A percentile compares a stretch with the other conserved stretches of the same genome.
Evolutionary conservation across 2,113 vertebrate species (phyloP).

Genomic region (Bubalus kerabau): DNA sequence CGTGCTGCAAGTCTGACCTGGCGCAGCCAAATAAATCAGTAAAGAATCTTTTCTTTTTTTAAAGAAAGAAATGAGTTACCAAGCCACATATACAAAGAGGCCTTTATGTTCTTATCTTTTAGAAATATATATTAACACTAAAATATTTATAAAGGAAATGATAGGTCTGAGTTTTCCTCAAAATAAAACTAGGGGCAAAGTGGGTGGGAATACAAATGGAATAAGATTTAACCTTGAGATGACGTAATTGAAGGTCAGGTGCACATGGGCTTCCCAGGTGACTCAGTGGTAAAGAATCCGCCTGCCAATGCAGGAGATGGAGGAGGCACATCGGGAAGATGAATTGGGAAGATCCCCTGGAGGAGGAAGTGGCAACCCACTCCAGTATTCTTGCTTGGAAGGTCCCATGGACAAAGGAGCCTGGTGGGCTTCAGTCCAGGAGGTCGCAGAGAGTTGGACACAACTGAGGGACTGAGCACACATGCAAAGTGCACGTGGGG

Average conservation of each 20-base stretch:
- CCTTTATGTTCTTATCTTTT: background rate
- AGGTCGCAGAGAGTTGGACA: background rate
- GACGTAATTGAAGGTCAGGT: background rate
- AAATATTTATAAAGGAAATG: background rate
- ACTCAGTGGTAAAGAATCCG: background rate
- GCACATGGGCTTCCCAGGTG: background rate
- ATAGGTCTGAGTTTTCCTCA: background rate
- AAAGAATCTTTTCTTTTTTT: background rate
- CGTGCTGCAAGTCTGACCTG: background rate
- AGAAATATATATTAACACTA: background rate
- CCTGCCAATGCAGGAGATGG: background rate
- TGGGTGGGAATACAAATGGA: background rate
- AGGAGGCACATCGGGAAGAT: background rate
- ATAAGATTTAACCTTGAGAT: background rate
- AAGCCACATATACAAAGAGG: background rate
- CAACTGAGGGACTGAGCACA: background rate
- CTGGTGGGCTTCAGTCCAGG: background rate
- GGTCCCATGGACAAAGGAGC: background rate
- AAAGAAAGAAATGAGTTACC: background rate
- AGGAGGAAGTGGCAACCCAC: background rate
- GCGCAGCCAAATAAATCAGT: background rate
- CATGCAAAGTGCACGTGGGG: background rate
- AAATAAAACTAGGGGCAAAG: background rate
- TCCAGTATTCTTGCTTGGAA: background rate
- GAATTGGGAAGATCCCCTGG: background rate